Evolutionary conservation across 2,888 invertebrate genomes (phyloP), one percentile per base, ranked within the genome.

Genomic region (Omphaloscelis lunosa): DNA sequence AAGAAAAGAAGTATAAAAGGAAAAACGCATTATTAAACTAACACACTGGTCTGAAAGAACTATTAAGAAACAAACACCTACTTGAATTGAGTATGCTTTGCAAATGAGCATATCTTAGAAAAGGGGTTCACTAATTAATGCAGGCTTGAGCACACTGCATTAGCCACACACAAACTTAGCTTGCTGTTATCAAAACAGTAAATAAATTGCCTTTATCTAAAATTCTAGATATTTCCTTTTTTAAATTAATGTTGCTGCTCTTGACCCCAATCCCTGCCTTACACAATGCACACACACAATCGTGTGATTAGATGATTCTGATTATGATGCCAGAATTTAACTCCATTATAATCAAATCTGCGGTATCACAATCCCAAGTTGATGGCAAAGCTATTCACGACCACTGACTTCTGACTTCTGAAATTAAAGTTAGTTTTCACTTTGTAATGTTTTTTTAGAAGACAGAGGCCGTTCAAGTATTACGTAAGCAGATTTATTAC

Each of bases 301-400:
- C 17, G 1, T 56, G 56, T 6, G n/a, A 45, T 45, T 45, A 4
- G 15, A 45, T 15, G 1, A 75, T 27, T 0, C 45, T 48, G 20
- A 59, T 76, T 20, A 41, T 71, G n/a, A 34, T 74, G 75, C 8
- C 12, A 9, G 29, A 58, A 58, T 58, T 39, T 59, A 59, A 48
- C 17, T 51, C 77, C 23, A 77, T 39, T 59, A 27, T 39, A 27
- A 74, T 59, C 12, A 39, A 59, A 61, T 77, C 12, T 39, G 39
- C 39, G n/a, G 20, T 34, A 45, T 58, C 15, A 45, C 15, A 73
- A 20, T 56, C 20, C 17, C 3, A 74, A 74, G 29, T 56, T 34
- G 41, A 56, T 45, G 41, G 0, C 29, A 56, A 29, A 29, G 0
- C 2, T 41, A 41, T 20, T 11, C 51, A 39, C 11, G 23, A 39